A percentile compares a stretch with the other conserved stretches of the same genome.
These are phyloP conservation scores for Sorex maritimensis DNA, from an alignment of 2,797 vertebrate genomes.

Conservation along the genomic window DNA sequence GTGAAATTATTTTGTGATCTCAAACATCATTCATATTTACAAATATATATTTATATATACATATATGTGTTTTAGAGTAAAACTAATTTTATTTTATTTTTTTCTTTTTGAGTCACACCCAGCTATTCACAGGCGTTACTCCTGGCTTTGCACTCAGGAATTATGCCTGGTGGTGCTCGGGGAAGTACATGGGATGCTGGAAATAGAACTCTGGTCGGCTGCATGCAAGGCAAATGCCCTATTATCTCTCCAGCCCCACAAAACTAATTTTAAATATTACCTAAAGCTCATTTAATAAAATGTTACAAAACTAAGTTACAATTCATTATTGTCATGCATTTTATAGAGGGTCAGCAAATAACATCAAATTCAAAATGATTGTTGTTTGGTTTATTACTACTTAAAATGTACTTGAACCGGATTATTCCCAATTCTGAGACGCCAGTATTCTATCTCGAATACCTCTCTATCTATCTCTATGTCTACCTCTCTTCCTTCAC, in stretches of 20 bases:
- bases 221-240: too few species aligned
- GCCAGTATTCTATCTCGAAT: too few species aligned
- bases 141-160: too few species aligned
- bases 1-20: neutral
- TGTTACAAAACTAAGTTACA: neutral
- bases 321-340: neutral
- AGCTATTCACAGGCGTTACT: too few species aligned
- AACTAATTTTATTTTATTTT: slow-evolving; percentile 12
- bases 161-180: too few species aligned
- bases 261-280: slow-evolving; percentile 21
- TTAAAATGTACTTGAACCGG: neutral
- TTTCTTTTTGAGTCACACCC: too few species aligned
- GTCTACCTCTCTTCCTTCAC: too few species aligned
- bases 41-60: neutral
- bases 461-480: too few species aligned
- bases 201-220: too few species aligned
- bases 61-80: neutral
- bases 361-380: neutral
- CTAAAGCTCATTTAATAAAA: neutral
- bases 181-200: too few species aligned
- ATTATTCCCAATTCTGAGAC: too few species aligned
- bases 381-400: neutral
- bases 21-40: neutral
- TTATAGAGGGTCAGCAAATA: neutral
- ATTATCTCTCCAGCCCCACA: too few species aligned